Evolutionary conservation across 1,140 invertebrate genomes (phyloP).

Genomic region (Micrasema longulum): DNA sequence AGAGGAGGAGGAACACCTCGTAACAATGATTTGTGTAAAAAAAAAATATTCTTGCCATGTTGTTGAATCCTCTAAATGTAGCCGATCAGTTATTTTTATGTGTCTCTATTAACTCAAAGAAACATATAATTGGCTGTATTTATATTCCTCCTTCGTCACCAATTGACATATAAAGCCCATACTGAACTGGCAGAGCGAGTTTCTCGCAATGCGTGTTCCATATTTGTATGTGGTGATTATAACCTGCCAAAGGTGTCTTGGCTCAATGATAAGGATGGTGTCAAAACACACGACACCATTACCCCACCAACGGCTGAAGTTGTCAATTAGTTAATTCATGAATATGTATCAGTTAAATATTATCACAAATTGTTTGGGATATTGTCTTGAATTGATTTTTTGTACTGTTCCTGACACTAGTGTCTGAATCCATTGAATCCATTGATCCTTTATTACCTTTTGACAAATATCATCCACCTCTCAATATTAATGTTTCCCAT

Average conservation of each 20-base stretch:
- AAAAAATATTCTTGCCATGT: conserved; percentile 1
- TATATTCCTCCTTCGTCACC: neutral
- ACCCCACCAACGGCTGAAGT: neutral
- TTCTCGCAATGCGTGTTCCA: neutral
- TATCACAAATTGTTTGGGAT: neutral
- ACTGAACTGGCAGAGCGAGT: neutral
- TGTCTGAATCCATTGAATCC: neutral
- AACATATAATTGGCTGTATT: neutral
- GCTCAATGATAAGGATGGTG: neutral
- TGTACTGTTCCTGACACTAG: neutral
- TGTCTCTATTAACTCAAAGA: neutral
- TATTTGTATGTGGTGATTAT: conserved; percentile 9
- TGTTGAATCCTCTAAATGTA: neutral
- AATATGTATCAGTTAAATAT: conserved; percentile 6
- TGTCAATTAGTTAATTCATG: neutral
- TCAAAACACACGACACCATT: neutral
- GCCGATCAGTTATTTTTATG: neutral
- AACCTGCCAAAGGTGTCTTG: neutral
- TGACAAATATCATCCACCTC: neutral
- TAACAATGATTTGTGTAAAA: neutral
- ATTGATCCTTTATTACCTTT: neutral
- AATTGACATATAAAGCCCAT: neutral
- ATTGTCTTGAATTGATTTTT: conserved; percentile 1
- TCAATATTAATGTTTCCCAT: neutral
- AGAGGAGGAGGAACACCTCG: conserved; percentile 16